Evolutionary conservation across 2,797 vertebrate species (phyloP).

Genomic region (Phoxinus dragarum): DNA sequence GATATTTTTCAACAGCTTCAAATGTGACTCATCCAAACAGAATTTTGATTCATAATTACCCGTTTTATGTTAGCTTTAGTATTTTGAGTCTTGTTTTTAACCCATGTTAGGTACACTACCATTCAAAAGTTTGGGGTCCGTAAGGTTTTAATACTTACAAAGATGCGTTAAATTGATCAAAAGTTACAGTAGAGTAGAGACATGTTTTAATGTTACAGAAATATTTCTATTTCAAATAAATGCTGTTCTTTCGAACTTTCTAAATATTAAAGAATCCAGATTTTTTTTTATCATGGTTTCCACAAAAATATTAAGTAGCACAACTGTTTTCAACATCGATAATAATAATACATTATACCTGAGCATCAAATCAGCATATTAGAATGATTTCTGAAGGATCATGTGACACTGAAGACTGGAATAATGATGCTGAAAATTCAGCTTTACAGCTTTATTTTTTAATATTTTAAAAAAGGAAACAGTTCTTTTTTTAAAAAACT

Average conservation of each 20-base stretch:
- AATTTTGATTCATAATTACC: not conserved
- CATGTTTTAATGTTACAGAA: too few relatives aligned
- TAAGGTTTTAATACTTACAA: not conserved
- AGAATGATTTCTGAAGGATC: too few relatives aligned
- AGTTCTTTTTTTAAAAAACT: too few relatives aligned
- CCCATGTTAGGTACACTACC: not conserved
- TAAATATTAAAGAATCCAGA: not conserved
- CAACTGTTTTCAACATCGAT: not conserved
- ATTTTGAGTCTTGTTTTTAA: not conserved
- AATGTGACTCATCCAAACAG: not conserved
- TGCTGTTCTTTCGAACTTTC: not conserved
- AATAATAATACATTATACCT: not conserved
- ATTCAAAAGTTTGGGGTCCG: not conserved
- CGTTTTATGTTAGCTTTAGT: not conserved
- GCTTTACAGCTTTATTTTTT: too few relatives aligned
- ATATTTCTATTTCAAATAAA: too few relatives aligned
- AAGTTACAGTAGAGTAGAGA: not conserved
- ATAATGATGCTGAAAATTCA: too few relatives aligned
- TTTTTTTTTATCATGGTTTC: not conserved
- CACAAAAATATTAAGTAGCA: not conserved
- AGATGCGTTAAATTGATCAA: not conserved
- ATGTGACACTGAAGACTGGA: too few relatives aligned
- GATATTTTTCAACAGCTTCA: not conserved
- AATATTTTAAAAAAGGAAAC: too few relatives aligned
- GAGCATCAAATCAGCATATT: too few relatives aligned